Conservation (phyloP, 2,113 vertebrate genomes). For the Stercorarius parasiticus region DNA sequence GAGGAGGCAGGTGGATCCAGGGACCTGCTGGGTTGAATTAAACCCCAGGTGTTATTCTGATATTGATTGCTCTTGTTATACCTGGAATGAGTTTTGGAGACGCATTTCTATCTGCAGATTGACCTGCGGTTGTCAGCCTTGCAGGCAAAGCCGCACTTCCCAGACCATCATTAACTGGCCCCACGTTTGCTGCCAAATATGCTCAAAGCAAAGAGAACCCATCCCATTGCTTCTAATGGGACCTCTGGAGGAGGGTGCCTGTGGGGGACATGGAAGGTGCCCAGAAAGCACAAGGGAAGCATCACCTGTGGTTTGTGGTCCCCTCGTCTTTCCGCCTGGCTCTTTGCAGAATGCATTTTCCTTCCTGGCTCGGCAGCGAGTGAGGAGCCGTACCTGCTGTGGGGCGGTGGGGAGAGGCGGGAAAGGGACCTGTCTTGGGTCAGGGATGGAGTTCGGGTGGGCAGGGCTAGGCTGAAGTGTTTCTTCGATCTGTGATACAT, state of each 20-base stretch:
- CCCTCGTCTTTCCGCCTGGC: not conserved
- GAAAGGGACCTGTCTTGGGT: not conserved
- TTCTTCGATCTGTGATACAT: not conserved
- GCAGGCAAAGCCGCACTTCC: not conserved
- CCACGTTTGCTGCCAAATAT: rapidly evolving
- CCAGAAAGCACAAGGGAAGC: not conserved
- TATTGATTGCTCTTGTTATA: not conserved
- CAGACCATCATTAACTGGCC: rapidly evolving
- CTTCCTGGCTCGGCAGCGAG: rapidly evolving
- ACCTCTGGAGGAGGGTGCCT: rapidly evolving
- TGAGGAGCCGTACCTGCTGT: rapidly evolving
- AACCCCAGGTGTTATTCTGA: not conserved
- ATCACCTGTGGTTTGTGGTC: not conserved
- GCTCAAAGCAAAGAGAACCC: not conserved
- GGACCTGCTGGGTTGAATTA: not conserved
- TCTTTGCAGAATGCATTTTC: not conserved
- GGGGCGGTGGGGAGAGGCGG: not conserved
- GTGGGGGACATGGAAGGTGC: not conserved
- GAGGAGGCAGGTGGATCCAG: no score
- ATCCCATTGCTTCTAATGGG: not conserved
- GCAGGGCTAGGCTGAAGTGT: not conserved
- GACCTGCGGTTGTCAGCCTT: not conserved
- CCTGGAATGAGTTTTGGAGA: not conserved
- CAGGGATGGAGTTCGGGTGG: not conserved
- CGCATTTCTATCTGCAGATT: rapidly evolving